Conservation (phyloP, 2,797 vertebrate genomes). For the Myotis myotis region DNA sequence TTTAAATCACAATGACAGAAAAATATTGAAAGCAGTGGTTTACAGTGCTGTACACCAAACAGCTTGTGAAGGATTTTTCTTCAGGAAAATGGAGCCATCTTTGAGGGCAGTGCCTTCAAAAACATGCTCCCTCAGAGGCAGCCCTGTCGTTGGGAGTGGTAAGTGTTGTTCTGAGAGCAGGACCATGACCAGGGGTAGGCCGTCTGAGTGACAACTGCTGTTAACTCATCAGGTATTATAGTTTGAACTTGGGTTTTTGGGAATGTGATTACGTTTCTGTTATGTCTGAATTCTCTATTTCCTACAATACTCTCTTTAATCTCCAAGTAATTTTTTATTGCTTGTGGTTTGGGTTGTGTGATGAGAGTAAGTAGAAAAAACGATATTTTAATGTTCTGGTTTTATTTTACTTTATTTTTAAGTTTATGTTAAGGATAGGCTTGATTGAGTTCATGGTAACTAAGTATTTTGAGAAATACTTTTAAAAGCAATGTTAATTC, state of each 20-base stretch:
- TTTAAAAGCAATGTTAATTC: not conserved
- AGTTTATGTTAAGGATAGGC: not conserved
- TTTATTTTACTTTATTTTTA: conserved; percentile 33
- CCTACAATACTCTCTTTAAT: not conserved
- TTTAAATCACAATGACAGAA: not conserved
- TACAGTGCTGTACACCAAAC: not conserved
- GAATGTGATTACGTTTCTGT: not conserved
- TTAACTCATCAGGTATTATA: not conserved
- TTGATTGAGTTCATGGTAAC: not conserved
- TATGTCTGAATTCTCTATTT: not conserved
- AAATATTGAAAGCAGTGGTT: not conserved
- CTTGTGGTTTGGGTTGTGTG: not conserved
- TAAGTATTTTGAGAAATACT: not conserved
- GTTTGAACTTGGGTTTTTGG: not conserved
- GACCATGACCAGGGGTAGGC: not conserved
- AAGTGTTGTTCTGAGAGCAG: not conserved
- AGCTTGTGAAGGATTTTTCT: not conserved
- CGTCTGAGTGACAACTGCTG: accelerated
- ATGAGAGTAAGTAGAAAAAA: not conserved
- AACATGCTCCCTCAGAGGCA: not conserved
- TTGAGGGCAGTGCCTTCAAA: not conserved
- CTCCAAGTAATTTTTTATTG: not conserved
- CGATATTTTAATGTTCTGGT: not conserved
- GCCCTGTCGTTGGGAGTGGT: accelerated
- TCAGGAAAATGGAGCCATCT: not conserved